Base-by-base conservation (phyloP, 2,888 invertebrate species). In the Eristalis intricaria region DNA sequence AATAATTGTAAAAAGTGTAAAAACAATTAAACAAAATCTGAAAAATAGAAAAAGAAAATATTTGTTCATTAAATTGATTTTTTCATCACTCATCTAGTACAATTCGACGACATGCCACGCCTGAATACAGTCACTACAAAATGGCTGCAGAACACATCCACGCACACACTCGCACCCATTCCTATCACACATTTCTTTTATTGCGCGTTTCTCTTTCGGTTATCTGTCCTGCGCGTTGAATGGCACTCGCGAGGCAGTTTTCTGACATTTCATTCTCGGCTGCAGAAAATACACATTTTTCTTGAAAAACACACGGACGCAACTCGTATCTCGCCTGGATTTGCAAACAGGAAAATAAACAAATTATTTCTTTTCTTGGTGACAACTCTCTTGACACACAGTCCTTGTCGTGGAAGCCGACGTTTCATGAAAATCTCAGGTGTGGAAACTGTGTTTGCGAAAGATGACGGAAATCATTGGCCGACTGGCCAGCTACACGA, bases 11-110 rank as follows among this genome's bases (percentile, higher is more conserved):
- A 98, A 98, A 93, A 98, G 94, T 89, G 98, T 97, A 95, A 99
- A 99, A 93, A 98, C 96, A 94, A 98, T 97, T 94, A 99, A 95
- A 94, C 99, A 99, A 94, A 98, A 96, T 94, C 97, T 96, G 94
- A 85, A 93, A 92, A 90, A 90, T 90, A 90, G 89, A 73, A 50
- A 89, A 77, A 50, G 8, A 26, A 26, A 56, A 56, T 64, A 13
- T 23, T 23, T 40, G 3, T 32, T 19, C 11, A 22, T 23, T 3
- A 2, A 58, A 19, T 58, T 26, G 26, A 26, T 26, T 26, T 26
- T 26, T 7, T 43, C 19, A 26, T 10, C 29, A 35, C 10, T 29
- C 8, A 19, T 80, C 84, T 84, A 84, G 63, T 84, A 76, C 84
- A 26, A 84, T 64, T 8, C 26, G 4, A 5, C 5, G 4, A 32